Evolutionary conservation across 35 echinoderm and acorn worm genomes (phyloP), one percentile per base, ranked within the genome.

Genomic region (Anneissia japonica): DNA sequence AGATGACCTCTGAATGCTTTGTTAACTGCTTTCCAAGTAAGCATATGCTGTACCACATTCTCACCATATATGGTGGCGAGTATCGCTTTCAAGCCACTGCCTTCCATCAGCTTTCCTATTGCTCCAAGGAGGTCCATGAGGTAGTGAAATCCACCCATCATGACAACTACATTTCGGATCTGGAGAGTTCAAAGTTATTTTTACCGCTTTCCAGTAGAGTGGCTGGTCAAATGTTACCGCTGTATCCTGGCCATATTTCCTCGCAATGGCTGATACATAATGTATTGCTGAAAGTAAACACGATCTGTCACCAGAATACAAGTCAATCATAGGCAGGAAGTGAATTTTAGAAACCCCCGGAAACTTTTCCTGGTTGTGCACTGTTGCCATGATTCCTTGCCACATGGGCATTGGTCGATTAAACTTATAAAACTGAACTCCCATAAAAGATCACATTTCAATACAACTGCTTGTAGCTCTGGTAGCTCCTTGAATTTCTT

Each of bases 181-280:
- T n/a, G n/a, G n/a, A n/a, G n/a, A n/a, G n/a, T n/a, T n/a, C n/a
- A n/a, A n/a, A n/a, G 80, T 86, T 30, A 91, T 79, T 33, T 33
- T 26, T 12, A 38, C 0, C 10, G 89, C 89, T 43, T 91, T 86
- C 89, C 89, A 91, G 29, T 40, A 91, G 0, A 72, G 75, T 0
- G 89, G 89, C 77, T 91, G 89, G 35, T 87, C 85, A 77, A 87
- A 87, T 79, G 85, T 87, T 4, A 87, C 37, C 6, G 79, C 72
- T 40, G 89, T 82, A 38, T 82, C 33, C 26, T 38, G 32, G 37
- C 73, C 3, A 33, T 91, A 38, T 33, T 34, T 85, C 0, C 3
- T 77, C 19, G 81, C 82, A 0, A 86, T 3, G 32, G 75, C 77
- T 30, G 5, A 56, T 29, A 91, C 33, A 43, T 9, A 91, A n/a